Conservation (phyloP, 2,113 vertebrate species). For the Pleuronectes platessa region DNA sequence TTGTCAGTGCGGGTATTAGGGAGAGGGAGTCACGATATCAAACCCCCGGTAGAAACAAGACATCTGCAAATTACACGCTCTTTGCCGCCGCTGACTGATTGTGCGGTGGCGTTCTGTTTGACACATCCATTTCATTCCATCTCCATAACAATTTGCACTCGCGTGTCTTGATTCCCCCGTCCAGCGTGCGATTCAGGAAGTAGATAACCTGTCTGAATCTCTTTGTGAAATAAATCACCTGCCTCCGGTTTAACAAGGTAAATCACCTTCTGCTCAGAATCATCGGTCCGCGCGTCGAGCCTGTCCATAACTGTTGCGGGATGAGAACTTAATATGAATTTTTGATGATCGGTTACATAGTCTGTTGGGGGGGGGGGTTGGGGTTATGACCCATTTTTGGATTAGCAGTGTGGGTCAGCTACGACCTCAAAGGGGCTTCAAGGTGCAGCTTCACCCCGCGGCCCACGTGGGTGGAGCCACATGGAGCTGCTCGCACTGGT, state of each 20-base stretch:
- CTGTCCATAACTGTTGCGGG: not conserved
- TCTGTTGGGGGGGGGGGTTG: not conserved
- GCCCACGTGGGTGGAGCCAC: conserved; percentile 19
- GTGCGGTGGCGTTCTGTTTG: conserved; percentile 42
- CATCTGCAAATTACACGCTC: conserved; percentile 59
- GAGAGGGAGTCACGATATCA: conserved; percentile 47
- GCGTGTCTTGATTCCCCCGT: conserved; percentile 49
- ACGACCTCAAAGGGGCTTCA: conserved; percentile 38
- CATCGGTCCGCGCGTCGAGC: conserved; percentile 9
- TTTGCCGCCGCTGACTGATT: conserved; percentile 35
- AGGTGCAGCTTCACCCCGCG: conserved; percentile 28
- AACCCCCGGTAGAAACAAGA: conserved; percentile 55
- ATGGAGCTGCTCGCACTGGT: conserved; percentile 44
- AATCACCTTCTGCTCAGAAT: conserved; percentile 12
- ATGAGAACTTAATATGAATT: conserved; percentile 28
- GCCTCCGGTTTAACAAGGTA: conserved; percentile 8
- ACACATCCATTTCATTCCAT: conserved; percentile 52
- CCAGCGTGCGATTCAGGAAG: conserved; percentile 1
- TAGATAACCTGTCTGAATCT: conserved; percentile 37
- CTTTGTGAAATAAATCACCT: not conserved
- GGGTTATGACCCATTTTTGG: conserved; percentile 30
- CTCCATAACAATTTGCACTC: conserved; percentile 48
- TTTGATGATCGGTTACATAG: conserved; percentile 31
- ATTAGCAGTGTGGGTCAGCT: conserved; percentile 55
- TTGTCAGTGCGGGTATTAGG: conserved; percentile 53